phyloP scores from a whole-genome alignment of 2,797 vertebrate genomes.

The Fringilla coelebs region DNA sequence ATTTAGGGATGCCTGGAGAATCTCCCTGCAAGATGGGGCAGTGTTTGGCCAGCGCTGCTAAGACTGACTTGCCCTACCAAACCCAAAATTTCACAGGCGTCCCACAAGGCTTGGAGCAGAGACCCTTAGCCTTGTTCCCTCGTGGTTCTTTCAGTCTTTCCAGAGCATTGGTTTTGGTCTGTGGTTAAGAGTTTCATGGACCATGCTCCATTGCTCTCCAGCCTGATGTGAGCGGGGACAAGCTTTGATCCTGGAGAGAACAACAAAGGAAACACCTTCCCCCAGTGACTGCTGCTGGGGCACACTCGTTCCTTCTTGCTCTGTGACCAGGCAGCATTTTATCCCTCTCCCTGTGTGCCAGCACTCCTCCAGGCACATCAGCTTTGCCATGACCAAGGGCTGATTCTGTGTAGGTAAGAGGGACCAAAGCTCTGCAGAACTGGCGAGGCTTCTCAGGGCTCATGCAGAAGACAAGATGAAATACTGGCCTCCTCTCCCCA shows the following conservation, averaged over 20 bases:
- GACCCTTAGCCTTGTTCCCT: not conserved
- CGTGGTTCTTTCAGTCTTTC: not conserved
- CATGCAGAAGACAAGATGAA: not conserved
- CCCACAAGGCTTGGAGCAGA: not conserved
- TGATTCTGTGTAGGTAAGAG: not conserved
- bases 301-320: not conserved
- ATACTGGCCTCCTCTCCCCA: slow-evolving; percentile 4
- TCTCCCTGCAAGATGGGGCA: not conserved
- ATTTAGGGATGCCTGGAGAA: not conserved
- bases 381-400: not conserved
- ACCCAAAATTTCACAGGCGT: not conserved
- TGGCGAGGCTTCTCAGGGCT: not conserved
- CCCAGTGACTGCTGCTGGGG: not conserved
- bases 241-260: not conserved
- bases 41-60: not conserved
- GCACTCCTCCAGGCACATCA: rapidly evolving
- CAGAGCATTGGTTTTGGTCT: not conserved
- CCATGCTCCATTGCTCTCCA: not conserved
- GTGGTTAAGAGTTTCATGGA: not conserved
- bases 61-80: not conserved
- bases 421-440: not conserved
- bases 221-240: not conserved
- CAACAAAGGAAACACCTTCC: not conserved
- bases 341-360: not conserved
- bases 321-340: not conserved